Evolutionary conservation across 2,888 invertebrate genomes (phyloP), one percentile per base, ranked within the genome.

Genomic region (Pollenia labialis): DNA sequence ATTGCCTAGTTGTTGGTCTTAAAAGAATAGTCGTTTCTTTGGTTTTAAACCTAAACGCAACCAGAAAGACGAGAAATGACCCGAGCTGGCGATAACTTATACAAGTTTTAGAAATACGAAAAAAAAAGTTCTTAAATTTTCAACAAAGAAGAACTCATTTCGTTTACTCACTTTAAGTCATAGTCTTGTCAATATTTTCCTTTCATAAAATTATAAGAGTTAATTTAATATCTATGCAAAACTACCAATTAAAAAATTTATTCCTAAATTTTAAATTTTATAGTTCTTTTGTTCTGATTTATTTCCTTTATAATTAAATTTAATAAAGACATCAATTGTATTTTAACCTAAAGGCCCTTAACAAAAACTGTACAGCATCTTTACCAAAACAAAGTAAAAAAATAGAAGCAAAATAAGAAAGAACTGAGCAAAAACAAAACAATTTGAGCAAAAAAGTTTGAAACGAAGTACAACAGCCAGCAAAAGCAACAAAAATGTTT

Each of bases 281-380:
- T 32, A 8, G 14, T 58, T 58, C 9, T 11, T 14, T 58, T 32
- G 40, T 14, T 32, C 40, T 42, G 14, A 40, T 14, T 62, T 32
- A 32, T 16, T 62, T 42, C 42, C 42, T 42, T 32, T n/a, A n/a
- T n/a, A n/a, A n/a, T n/a, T 80, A 80, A 80, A 80, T 80, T 80
- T 80, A 71, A 62, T 80, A 71, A 69, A 62, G 48, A 69, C 69
- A 60, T 62, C 71, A 80, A 79, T 69, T 58, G 69, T 80, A 60
- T 69, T 80, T 62, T 23, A 80, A 62, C 44, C 79, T 80, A 44
- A 62, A 42, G 80, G 50, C 9, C 6, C n/a, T 32, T 32, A n/a
- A 42, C 48, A 8, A 14, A 69, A 62, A 71, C 9, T 60, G 44
- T 46, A 44, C 60, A 52, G 7, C 23, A 54, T 69, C 18, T 42